Base-by-base conservation (phyloP, 2,888 invertebrate genomes). In the Latrodectus hesperus region DNA sequence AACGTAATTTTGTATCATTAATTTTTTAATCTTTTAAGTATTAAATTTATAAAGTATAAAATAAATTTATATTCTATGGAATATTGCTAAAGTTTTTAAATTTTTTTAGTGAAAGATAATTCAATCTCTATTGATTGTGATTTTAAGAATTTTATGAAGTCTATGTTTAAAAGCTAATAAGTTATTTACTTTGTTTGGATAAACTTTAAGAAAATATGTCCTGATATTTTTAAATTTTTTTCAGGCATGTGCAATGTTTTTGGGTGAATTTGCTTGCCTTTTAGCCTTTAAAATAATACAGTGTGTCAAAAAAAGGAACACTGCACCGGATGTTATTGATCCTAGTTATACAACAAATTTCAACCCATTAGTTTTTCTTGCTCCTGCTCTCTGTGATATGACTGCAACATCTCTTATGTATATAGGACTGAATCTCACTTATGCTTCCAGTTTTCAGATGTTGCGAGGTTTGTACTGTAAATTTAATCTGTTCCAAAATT, bases 401-500 rank as follows among this genome's bases (percentile, higher is more conserved):
- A 93, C 95, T 86, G 97, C 96, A 1, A 98, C 98, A 0, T 96
- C 97, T 0, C 94, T 96, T 52, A 96, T 98, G 95, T 97, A 98
- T 91, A 94, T 98, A 74, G 98, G 98, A 9, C 93, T 99, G 79
- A 97, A 95, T 91, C 93, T 99, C 92, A 99, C 99, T 0, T 97
- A 96, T 91, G 96, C 97, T 0, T 97, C 97, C 90, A 98, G 97
- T 91, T 99, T 98, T 92, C 98, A 98, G 93, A 98, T 99, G 98
- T 95, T 99, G 91, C 94, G 98, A 93, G 98, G 96, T 94, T 53
- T 26, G 14, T 60, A 17, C 38, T 51, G 6, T 65, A 16, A 22
- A 10, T 55, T 53, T 17, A 11, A 14, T 52, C 6, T 49, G 26
- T 68, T n/a, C 38, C 68, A n/a, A 17, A 22, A 17, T 17, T 0